A percentile compares a stretch with the other conserved stretches of the same genome.
These are phyloP conservation scores for Anabas testudineus DNA, from an alignment of 2,797 vertebrate genomes.

Conservation along the genomic window DNA sequence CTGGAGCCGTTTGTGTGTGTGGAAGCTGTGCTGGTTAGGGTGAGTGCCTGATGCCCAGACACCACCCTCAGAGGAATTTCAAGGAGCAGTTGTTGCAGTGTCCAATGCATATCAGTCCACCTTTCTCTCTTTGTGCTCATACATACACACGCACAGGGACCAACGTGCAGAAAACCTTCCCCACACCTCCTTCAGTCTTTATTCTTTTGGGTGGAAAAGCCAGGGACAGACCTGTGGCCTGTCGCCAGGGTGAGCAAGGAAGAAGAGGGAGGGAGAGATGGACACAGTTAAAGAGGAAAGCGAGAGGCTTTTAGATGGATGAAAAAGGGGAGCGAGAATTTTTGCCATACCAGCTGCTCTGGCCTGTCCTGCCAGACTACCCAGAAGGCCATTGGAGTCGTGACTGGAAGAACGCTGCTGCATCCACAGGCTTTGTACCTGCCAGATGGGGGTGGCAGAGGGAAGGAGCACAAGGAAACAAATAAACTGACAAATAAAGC, in stretches of 20 bases:
- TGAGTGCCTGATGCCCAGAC: slow-evolving; percentile 63
- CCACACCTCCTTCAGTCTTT: slow-evolving; percentile 33
- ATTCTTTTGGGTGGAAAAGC: slow-evolving; percentile 50
- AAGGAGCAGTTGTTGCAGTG: slow-evolving; percentile 53
- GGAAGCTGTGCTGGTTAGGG: slow-evolving; percentile 47
- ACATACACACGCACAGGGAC: slow-evolving; percentile 7
- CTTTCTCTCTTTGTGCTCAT: slow-evolving; percentile 27
- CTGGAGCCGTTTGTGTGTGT: slow-evolving; percentile 12
- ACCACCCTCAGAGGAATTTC: slow-evolving; percentile 53
- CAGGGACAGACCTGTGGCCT: slow-evolving; percentile 49
- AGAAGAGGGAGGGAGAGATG: slow-evolving; percentile 37
- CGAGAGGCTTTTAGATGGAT: slow-evolving; percentile 59
- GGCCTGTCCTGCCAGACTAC: slow-evolving; percentile 78
- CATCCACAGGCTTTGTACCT: slow-evolving; percentile 75
- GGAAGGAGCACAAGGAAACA: slow-evolving; percentile 14
- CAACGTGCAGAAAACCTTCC: slow-evolving; percentile 22
- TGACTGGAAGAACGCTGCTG: slow-evolving; percentile 73
- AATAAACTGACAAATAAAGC: slow-evolving; percentile 7
- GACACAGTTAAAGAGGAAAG: slow-evolving; percentile 62
- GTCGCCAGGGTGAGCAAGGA: slow-evolving; percentile 35
- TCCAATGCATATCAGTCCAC: slow-evolving; percentile 45
- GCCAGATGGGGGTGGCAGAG: slow-evolving; percentile 70
- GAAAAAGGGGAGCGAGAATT: slow-evolving; percentile 62
- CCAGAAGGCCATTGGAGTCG: slow-evolving; percentile 79
- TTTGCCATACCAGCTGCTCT: slow-evolving; percentile 82